A percentile compares a stretch with the other conserved stretches of the same genome.
Evolutionary conservation across 92 coral and sea anemone species (phyloP).

Genomic region (Scolanthus callimorphus): DNA sequence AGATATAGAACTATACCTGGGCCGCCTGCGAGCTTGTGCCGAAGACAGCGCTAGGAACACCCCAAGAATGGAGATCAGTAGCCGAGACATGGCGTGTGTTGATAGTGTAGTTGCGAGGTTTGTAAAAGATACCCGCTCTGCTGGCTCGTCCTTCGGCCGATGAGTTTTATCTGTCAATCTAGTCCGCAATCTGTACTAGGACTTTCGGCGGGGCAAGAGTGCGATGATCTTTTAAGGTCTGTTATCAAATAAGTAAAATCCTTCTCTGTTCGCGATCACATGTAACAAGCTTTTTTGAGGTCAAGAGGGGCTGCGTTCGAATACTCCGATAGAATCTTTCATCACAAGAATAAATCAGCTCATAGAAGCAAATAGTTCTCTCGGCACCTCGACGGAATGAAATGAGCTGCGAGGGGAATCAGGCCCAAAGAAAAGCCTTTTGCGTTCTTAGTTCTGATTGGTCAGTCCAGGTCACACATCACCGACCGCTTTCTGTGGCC

Average conservation of each 20-base stretch:
- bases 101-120: conserved; percentile 2
- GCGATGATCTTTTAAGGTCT: not conserved
- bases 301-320: conserved; percentile 41
- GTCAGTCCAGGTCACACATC: conserved; percentile 50
- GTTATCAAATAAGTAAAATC: conserved; percentile 19
- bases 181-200: not conserved
- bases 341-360: conserved; percentile 30
- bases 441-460: conserved; percentile 58
- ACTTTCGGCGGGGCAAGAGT: not conserved
- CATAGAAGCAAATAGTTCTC: conserved; percentile 44
- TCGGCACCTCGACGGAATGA: conserved; percentile 57
- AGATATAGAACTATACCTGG: conserved; percentile 13
- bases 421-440: conserved; percentile 63
- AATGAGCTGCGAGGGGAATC: conserved; percentile 56
- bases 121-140: conserved; percentile 3
- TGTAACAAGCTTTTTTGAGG: conserved; percentile 4
- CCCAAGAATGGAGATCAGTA: not conserved
- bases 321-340: conserved; percentile 32
- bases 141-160: conserved; percentile 27
- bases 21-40: not conserved
- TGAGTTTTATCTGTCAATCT: conserved; percentile 49
- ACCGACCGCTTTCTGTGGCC: conserved; percentile 59
- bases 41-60: not conserved
- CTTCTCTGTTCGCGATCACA: conserved; percentile 5
- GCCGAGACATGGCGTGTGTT: too few species aligned